Base-by-base conservation (phyloP, 2,113 vertebrate species). In the Rhinolophus ferrumequinum region DNA sequence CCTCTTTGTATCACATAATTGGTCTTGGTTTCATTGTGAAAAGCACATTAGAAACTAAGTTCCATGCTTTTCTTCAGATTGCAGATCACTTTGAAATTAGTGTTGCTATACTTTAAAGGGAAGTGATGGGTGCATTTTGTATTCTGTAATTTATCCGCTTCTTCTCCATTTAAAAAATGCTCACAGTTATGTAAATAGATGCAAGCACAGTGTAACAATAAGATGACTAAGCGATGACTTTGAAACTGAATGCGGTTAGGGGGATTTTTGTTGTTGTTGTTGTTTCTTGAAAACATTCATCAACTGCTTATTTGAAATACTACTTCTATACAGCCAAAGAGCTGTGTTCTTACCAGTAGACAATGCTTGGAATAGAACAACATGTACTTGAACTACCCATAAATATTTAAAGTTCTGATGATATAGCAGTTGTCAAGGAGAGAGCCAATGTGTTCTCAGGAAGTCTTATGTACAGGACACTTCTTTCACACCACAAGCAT, bases 331-430 rank as follows among this genome's bases (percentile, higher is more conserved):
- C 75, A 88, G 62, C 30, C 70, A 28, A 96, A 87, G 72, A 80
- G 38, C 86, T 86, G 11, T 16, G 4, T 86, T 94, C 47, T 77
- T 86, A 88, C 26, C 4, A 79, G 18, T 21, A 88, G 58, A 50
- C 26, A 15, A 3, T 69, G 52, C 44, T 92, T 82, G 69, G 88
- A 94, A 89, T 11, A 88, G 76, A 92, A 82, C 19, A 44, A 73
- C 54, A 30, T 64, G 21, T 81, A 92, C 87, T 94, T 80, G 72
- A 79, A 50, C 50, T 70, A 90, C 47, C 52, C 96, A 80, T 97
- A 95, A 97, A 97, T 96, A 97, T 96, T 94, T 97, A 85, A 97
- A 93, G 41, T 81, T 64, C 38, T 22, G 83, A 94, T 85, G 66
- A 94, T 73, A 72, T 76, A 88, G 93, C 47, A 84, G 83, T 89